Evolutionary conservation across 2,888 invertebrate species (phyloP), one percentile per base, ranked within the genome.

Genomic region (Calephelis perditalis): DNA sequence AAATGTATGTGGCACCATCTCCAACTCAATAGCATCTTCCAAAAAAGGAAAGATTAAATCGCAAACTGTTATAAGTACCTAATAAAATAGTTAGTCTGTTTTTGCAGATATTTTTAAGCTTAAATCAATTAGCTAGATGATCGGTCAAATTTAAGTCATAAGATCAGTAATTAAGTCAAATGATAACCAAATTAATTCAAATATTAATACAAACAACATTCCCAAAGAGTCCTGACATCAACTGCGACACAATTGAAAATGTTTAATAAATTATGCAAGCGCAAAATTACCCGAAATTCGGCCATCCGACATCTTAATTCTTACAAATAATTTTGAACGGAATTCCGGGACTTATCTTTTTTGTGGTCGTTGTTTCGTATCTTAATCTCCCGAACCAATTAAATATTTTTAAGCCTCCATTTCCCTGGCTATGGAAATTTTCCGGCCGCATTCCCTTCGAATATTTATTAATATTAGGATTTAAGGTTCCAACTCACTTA

Each of bases 331-430:
- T 66, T 63, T 70, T 68, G 62, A 62, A 61, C 63, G 67, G 67
- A 65, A 68, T 67, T 67, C 67, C 59, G 47, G 57, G 60, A 61
- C 26, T 59, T 62, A 49, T 64, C 56, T 65, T 62, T 66, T 66
- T 65, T 60, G 63, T 59, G 49, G 57, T 61, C 52, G 63, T 67
- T 66, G 69, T 71, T 68, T 69, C 60, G 62, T 68, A 62, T 60
- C 64, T 66, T 65, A 66, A 67, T 67, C 68, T 66, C 63, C 64
- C 62, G 62, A 68, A 69, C 65, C 65, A 67, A 70, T 71, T 68
- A 66, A 67, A 65, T 63, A 64, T 63, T 60, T 66, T 67, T 61
- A 62, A 65, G 64, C 63, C 63, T 59, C 49, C 59, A 46, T 36
- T 47, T 47, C 58, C 45, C 44, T 15, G 47, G 44, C 45, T 9